Conservation (phyloP, 2,888 invertebrate genomes). For the Biston betularia region DNA sequence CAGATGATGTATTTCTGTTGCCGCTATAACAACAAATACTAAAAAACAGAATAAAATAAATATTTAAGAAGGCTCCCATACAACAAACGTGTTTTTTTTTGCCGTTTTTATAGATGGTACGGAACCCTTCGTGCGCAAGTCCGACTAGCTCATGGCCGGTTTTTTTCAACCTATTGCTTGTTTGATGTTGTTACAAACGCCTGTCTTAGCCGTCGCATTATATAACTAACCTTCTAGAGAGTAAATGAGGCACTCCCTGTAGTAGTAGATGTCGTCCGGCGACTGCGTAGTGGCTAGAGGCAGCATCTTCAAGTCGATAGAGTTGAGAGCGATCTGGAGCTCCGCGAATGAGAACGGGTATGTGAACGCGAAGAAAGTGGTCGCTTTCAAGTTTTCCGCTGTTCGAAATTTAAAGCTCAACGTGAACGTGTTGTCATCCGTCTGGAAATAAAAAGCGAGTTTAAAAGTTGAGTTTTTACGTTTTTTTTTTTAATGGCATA, state of each 20-base stretch:
- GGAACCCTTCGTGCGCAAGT: no score
- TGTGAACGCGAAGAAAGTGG: slow-evolving; percentile 95
- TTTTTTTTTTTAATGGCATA: no score
- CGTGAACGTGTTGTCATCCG: slow-evolving; percentile 90
- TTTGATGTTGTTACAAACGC: not conserved
- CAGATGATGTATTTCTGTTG: no score
- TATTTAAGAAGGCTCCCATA: no score
- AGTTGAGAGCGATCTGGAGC: slow-evolving; percentile 90
- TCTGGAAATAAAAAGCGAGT: slow-evolving; percentile 74
- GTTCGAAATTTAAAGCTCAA: slow-evolving; percentile 91
- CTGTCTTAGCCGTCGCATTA: no score
- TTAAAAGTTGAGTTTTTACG: not conserved
- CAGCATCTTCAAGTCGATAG: slow-evolving; percentile 88
- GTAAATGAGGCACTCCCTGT: slow-evolving; percentile 91
- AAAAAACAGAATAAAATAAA: no score
- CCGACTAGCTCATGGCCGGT: no score
- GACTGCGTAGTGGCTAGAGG: slow-evolving; percentile 66
- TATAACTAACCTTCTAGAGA: slow-evolving; percentile 88
- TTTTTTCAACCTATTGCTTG: no score
- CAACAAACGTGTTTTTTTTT: no score
- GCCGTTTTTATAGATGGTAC: no score
- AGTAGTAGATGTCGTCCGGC: slow-evolving; percentile 93
- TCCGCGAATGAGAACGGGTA: slow-evolving; percentile 96
- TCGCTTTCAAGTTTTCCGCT: slow-evolving; percentile 89
- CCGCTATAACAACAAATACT: no score